These are phyloP conservation scores for Opisthograptis luteolata DNA, from an alignment of 2,888 invertebrate genomes.

Conservation along the genomic window DNA sequence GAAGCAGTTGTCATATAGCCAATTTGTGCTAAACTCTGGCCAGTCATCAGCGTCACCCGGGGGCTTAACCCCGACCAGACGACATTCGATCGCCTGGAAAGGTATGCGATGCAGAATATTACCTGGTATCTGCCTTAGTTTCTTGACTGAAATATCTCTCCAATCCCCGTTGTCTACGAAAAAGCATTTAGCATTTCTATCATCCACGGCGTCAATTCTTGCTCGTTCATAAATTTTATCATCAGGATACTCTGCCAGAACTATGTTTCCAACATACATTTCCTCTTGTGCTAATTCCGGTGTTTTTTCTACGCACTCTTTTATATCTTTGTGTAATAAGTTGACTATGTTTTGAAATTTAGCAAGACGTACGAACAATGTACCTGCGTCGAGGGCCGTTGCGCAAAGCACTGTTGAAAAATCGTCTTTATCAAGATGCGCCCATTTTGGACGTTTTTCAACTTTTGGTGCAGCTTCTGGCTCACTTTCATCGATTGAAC, in stretches of 20 bases:
- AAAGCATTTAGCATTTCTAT: slow-evolving; percentile 80
- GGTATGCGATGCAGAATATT: slow-evolving; percentile 81
- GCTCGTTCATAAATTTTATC: slow-evolving; percentile 73
- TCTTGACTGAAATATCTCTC: slow-evolving; percentile 60
- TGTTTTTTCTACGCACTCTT: slow-evolving; percentile 53
- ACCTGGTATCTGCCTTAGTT: slow-evolving; percentile 77
- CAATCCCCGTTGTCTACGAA: slow-evolving; percentile 87
- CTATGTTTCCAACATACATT: slow-evolving; percentile 67
- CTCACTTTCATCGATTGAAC: slow-evolving; percentile 20
- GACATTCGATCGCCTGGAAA: slow-evolving; percentile 87
- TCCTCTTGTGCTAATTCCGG: slow-evolving; percentile 42
- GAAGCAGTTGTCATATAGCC: slow-evolving; percentile 75
- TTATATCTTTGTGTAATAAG: slow-evolving; percentile 67
- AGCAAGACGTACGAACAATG: slow-evolving; percentile 76
- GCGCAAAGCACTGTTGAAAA: slow-evolving; percentile 71
- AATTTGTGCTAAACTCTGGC: slow-evolving; percentile 79
- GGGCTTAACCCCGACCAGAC: slow-evolving; percentile 80
- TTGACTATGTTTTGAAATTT: slow-evolving; percentile 73
- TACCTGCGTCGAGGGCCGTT: slow-evolving; percentile 68
- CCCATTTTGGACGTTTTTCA: slow-evolving; percentile 61
- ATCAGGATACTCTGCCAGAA: slow-evolving; percentile 78
- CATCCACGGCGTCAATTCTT: slow-evolving; percentile 61
- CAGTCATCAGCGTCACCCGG: slow-evolving; percentile 64
- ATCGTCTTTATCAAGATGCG: slow-evolving; percentile 71
- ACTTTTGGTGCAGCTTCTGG: slow-evolving; percentile 37